These are phyloP conservation scores for Zosterops lateralis DNA, from an alignment of 2,113 vertebrate genomes.

Conservation along the genomic window DNA sequence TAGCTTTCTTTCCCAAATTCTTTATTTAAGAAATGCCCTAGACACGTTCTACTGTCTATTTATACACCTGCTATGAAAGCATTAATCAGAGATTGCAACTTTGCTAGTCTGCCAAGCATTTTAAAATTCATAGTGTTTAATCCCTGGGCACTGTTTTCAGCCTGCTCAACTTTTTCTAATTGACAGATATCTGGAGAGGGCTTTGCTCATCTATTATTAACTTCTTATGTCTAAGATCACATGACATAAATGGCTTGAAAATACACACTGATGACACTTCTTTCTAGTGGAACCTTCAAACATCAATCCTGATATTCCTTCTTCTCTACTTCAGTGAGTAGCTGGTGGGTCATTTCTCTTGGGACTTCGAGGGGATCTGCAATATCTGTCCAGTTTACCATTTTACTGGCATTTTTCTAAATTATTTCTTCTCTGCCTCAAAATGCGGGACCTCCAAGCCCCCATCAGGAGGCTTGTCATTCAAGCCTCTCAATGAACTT, in stretches of 20 bases:
- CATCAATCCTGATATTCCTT: background rate
- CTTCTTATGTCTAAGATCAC: background rate
- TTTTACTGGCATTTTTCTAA: background rate
- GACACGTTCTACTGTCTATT: background rate
- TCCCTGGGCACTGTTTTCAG: background rate
- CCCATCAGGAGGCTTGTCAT: background rate
- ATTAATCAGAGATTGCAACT: background rate
- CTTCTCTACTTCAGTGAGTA: background rate
- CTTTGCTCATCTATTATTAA: background rate
- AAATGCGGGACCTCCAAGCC: background rate
- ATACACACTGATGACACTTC: background rate
- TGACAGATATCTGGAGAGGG: background rate
- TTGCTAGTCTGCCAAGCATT: background rate
- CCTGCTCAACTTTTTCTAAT: background rate
- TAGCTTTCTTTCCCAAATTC: background rate
- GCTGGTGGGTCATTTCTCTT: background rate
- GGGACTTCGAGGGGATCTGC: rapidly evolving
- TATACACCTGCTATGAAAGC: background rate
- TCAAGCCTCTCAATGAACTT: background rate
- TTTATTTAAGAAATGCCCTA: background rate
- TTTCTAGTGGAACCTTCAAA: background rate
- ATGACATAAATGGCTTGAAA: background rate
- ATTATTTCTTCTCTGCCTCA: background rate
- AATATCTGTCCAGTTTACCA: background rate
- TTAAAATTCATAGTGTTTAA: background rate